These are phyloP conservation scores for Acomys russatus DNA, from an alignment of 2,797 vertebrate species.

Conservation along the genomic window DNA sequence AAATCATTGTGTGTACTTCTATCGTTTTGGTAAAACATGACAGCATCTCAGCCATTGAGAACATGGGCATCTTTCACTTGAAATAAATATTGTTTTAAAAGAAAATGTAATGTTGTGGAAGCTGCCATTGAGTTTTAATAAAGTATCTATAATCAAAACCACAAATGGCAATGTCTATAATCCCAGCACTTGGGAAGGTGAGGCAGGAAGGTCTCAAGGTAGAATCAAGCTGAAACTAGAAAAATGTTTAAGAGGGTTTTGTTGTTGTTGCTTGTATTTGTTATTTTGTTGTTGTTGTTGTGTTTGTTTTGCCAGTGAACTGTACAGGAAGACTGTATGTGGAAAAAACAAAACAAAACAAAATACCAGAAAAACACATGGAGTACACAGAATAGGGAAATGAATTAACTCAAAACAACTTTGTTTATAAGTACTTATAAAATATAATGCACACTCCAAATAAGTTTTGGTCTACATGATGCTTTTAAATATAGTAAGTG, in stretches of 20 bases:
- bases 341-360: not conserved
- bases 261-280: no score
- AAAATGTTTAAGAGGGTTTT: not conserved
- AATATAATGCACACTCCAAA: not conserved
- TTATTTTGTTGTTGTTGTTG: no score
- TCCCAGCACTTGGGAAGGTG: not conserved
- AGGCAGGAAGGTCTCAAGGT: not conserved
- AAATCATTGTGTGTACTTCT: not conserved
- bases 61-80: not conserved
- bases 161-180: not conserved
- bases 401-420: not conserved
- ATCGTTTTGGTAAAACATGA: not conserved
- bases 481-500: not conserved
- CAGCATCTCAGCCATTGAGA: slow-evolving; percentile 5
- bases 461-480: not conserved
- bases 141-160: not conserved
- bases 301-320: no score
- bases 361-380: not conserved
- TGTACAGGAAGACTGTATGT: not conserved
- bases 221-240: not conserved
- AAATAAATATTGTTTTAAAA: not conserved
- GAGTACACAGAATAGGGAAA: not conserved
- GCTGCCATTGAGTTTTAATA: not conserved
- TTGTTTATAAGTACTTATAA: not conserved
- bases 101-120: not conserved